Conservation (phyloP, 1,140 invertebrate species). For the Harpegnathos saltator region DNA sequence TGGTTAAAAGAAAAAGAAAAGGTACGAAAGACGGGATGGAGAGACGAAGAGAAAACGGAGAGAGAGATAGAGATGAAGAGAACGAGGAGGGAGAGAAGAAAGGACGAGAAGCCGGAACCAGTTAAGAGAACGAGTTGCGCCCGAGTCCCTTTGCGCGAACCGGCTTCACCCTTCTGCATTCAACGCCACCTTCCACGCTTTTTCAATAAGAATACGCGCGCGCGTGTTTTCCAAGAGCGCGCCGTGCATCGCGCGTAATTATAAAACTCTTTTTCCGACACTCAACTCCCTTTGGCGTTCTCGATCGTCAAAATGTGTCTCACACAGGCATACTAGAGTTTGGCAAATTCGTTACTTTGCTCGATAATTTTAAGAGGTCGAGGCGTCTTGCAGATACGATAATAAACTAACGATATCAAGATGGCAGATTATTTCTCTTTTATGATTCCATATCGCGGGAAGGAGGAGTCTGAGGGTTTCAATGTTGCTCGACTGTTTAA, state of each 20-base stretch:
- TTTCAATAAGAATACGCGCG: constrained; percentile 39
- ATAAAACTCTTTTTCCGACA: neutral
- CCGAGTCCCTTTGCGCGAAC: constrained; percentile 28
- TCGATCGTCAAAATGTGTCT: neutral
- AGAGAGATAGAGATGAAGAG: constrained; percentile 43
- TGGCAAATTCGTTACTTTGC: constrained; percentile 30
- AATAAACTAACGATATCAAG: no score
- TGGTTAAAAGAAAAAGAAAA: constrained; percentile 58
- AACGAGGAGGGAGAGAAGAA: constrained; percentile 38
- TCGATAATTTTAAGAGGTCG: neutral
- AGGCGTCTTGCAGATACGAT: no score
- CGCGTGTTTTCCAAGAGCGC: constrained; percentile 12
- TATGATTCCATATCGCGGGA: no score
- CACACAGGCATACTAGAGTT: no score
- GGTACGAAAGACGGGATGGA: neutral
- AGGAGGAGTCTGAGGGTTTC: no score
- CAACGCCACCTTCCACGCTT: constrained; percentile 37
- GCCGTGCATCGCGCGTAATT: neutral
- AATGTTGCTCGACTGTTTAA: no score
- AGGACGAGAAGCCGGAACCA: constrained; percentile 77
- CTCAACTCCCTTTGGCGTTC: neutral
- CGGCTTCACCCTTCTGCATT: constrained; percentile 46
- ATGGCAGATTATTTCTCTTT: no score
- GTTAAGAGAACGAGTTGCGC: constrained; percentile 69
- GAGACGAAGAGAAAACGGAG: neutral